Conservation (phyloP, 2,113 vertebrate species). For the Todiramphus saurophagus region DNA sequence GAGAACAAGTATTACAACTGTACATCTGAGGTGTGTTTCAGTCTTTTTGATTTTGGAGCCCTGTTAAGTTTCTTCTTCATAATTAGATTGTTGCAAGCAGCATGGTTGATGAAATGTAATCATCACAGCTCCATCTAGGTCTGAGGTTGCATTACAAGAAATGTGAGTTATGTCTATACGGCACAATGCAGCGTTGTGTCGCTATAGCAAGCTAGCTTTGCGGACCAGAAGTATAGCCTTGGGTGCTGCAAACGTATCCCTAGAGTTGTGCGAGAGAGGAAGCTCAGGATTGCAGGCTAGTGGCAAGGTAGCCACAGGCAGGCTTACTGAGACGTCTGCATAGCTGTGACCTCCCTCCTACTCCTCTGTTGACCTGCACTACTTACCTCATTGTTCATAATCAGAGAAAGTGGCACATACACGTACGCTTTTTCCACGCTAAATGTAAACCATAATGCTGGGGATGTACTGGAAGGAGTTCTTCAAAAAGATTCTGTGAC, state of each 20-base stretch:
- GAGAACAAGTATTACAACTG: neutral
- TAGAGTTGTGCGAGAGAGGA: neutral
- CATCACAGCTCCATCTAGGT: neutral
- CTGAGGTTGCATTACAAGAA: neutral
- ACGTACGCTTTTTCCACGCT: accelerated
- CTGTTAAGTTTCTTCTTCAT: neutral
- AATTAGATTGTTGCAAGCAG: conserved; percentile 3
- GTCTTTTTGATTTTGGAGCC: neutral
- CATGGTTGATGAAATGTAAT: neutral
- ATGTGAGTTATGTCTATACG: neutral
- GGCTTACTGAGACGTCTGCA: neutral
- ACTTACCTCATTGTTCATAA: neutral
- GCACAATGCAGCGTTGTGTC: neutral
- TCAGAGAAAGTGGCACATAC: neutral
- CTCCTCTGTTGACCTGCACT: neutral
- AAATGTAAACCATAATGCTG: neutral
- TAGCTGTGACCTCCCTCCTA: neutral
- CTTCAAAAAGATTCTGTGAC: neutral
- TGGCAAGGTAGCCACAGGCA: neutral
- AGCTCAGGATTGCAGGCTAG: neutral
- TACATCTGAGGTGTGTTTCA: neutral
- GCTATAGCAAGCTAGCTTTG: neutral
- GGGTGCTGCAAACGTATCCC: neutral
- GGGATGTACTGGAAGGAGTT: neutral
- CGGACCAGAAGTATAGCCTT: neutral